phyloP scores from a whole-genome alignment of 1,140 invertebrate species.

The Meloidogyne chitwoodi region DNA sequence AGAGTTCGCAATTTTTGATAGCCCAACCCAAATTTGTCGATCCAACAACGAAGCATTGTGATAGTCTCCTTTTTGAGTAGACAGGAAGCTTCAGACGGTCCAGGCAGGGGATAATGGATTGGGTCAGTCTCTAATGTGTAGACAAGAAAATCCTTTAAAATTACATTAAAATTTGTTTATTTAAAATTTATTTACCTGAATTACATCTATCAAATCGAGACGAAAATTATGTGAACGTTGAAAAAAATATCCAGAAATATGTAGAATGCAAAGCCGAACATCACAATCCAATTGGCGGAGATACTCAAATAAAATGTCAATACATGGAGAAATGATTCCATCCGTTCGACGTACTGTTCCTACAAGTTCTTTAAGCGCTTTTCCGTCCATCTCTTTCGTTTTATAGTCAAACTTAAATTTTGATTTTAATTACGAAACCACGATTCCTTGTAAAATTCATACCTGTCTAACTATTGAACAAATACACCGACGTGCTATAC shows the following conservation, averaged over 20 bases:
- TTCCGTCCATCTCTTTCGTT: constrained; percentile 36
- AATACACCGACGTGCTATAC: neutral
- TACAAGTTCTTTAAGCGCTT: constrained; percentile 31
- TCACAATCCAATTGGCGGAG: constrained; percentile 35
- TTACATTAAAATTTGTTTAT: neutral
- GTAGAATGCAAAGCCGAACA: constrained; percentile 32
- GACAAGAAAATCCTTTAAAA: constrained; percentile 45
- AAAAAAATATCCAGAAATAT: constrained; percentile 45
- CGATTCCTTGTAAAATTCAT: neutral
- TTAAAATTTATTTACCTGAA: constrained; percentile 26
- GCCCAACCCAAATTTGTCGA: constrained; percentile 41
- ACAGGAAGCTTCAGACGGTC: constrained; percentile 32
- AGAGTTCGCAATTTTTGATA: constrained; percentile 40
- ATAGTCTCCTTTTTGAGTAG: constrained; percentile 38
- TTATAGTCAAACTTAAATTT: constrained; percentile 38
- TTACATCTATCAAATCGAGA: constrained; percentile 29
- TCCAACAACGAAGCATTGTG: constrained; percentile 43
- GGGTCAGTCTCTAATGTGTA: constrained; percentile 50
- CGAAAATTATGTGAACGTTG: constrained; percentile 49
- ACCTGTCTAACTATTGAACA: neutral
- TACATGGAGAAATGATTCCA: constrained; percentile 30
- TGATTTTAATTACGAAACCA: neutral
- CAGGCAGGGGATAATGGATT: constrained; percentile 40
- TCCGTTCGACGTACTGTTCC: constrained; percentile 30
- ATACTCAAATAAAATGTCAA: constrained; percentile 40